Base-by-base conservation (phyloP, 2,797 vertebrate species). In the Lepilemur septentrionalis region DNA sequence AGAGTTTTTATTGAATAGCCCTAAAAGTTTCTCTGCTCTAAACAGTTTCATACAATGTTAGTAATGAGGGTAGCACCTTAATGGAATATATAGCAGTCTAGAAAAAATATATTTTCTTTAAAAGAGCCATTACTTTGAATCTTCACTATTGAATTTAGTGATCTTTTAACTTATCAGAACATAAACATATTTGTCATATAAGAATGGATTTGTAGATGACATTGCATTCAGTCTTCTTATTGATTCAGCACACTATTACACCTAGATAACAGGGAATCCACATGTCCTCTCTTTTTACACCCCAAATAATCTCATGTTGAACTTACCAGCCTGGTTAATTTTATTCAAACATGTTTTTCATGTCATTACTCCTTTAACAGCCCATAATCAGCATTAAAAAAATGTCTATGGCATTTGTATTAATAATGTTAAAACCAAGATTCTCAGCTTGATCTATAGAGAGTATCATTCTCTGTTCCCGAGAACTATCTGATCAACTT, bases 21-120 rank as follows among this genome's bases (percentile, higher is more conserved):
- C 72, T 92, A 95, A 97, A 96, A 92, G 52, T 8, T 73, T 69
- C 65, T 95, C 59, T 91, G 23, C 32, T 81, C 43, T 55, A 81
- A 65, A 43, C 75, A 43, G 5, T 52, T 75, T 90, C n/a, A 55
- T 1, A 43, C 12, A 0, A 35, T 7, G 5, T 52, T 69, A 82
- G 3, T 46, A 95, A 92, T 22, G 25, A 28, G 32, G 38, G 6
- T 23, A 83, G 4, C 48, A 91, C 14, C 20, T 91, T 86, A 8
- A 43, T 73, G n/a, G 11, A 91, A 41, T 57, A 86, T 35, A 73
- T 3, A 20, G 0, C 9, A 73, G 7, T 38, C 67, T 83, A 32
- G 52, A 23, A 67, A 83, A 93, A 18, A 52, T 18, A 28, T 2
- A 70, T 13, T 5, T 10, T 72, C 17, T 11, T 55, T 12, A 41